These are phyloP conservation scores for Circaetus gallicus DNA, from an alignment of 2,113 vertebrate genomes.

Conservation along the genomic window DNA sequence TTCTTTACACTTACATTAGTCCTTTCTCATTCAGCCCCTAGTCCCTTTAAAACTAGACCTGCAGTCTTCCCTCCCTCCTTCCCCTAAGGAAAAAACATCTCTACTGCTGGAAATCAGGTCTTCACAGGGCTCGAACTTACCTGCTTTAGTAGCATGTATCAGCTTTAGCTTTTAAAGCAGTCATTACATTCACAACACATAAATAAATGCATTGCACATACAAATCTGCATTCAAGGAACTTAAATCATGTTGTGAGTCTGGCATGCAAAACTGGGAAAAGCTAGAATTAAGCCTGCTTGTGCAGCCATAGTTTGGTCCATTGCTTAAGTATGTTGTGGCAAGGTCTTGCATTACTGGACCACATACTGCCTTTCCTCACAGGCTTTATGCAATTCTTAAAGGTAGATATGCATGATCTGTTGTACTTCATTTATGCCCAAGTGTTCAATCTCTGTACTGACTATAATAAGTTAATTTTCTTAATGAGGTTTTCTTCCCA, in stretches of 20 bases:
- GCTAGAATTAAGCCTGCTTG: background rate
- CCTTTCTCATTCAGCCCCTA: background rate
- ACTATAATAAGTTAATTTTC: background rate
- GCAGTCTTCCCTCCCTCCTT: background rate
- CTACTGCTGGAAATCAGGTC: background rate
- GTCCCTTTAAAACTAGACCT: background rate
- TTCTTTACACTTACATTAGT: background rate
- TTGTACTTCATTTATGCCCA: background rate
- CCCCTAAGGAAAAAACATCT: background rate
- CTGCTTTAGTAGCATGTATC: background rate
- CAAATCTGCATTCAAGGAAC: background rate
- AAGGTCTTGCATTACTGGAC: background rate
- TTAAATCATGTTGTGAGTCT: background rate
- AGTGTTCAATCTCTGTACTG: background rate
- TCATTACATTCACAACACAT: background rate
- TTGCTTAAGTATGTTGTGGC: background rate
- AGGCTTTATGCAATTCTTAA: background rate
- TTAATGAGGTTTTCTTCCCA: background rate
- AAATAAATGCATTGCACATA: background rate
- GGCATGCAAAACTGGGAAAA: background rate
- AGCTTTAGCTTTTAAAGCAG: background rate
- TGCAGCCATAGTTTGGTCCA: background rate
- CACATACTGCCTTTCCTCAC: background rate
- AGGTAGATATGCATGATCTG: background rate
- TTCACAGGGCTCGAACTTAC: background rate